A percentile compares a stretch with the other conserved stretches of the same genome.
phyloP scores from a whole-genome alignment of 2,113 vertebrate species.

The Osmerus eperlanus region DNA sequence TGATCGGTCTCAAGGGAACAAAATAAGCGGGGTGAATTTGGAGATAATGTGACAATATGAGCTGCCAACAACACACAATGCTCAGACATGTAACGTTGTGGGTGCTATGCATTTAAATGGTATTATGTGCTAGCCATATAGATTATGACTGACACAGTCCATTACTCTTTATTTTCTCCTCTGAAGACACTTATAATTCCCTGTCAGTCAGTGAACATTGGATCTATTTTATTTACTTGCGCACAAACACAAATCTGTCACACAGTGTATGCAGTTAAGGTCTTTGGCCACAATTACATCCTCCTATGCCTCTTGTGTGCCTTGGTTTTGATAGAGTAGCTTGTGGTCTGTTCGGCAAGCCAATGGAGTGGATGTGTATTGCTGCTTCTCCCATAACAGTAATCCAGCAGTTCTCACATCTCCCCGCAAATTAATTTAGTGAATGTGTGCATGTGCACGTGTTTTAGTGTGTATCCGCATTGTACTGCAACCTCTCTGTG shows the following conservation, averaged over 20 bases:
- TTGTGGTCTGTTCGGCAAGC: slow-evolving; percentile 43
- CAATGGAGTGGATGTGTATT: slow-evolving; percentile 42
- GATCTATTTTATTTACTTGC: slow-evolving; percentile 1
- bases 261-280: background rate
- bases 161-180: slow-evolving; percentile 23
- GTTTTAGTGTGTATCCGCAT: slow-evolving; percentile 39
- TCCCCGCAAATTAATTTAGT: slow-evolving; percentile 59
- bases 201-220: slow-evolving; percentile 17
- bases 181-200: slow-evolving; percentile 26
- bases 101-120: too few species aligned
- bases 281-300: background rate
- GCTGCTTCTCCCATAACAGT: slow-evolving; percentile 45
- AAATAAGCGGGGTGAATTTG: background rate
- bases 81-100: too few species aligned
- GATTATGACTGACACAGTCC: slow-evolving; percentile 10
- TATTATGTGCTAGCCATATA: too few species aligned
- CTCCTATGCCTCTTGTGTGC: background rate
- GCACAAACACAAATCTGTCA: background rate
- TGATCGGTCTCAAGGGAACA: slow-evolving; percentile 3
- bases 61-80: too few species aligned
- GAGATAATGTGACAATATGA: too few species aligned
- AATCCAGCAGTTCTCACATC: slow-evolving; percentile 61
- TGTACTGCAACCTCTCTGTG: slow-evolving; percentile 42
- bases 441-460: slow-evolving; percentile 31
- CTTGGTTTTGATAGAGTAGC: slow-evolving; percentile 23